A percentile compares a stretch with the other conserved stretches of the same genome.
Evolutionary conservation across 64 coral and sea anemone species (phyloP).

Genomic region (Astreopora myriophthalma): DNA sequence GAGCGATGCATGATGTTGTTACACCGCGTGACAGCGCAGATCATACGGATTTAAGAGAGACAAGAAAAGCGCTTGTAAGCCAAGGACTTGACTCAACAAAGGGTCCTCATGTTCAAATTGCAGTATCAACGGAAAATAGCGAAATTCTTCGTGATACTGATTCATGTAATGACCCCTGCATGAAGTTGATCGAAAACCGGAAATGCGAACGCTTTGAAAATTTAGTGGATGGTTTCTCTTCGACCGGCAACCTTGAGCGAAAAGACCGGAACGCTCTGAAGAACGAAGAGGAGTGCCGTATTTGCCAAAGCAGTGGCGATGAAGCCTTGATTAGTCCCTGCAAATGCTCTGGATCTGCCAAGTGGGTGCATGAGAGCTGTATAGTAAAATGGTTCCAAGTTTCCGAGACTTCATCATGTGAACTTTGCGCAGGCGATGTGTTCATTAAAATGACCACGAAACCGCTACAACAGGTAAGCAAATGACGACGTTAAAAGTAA

Average conservation of each 20-base stretch:
- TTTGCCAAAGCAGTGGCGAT: conserved; percentile 75
- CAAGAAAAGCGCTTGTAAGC: not conserved
- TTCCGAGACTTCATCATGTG: conserved; percentile 79
- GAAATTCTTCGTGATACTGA: not conserved
- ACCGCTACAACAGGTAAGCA: conserved; percentile 84
- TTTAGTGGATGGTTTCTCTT: not conserved
- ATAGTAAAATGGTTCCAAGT: conserved; percentile 89
- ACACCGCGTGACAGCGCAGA: not conserved
- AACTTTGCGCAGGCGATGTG: conserved; percentile 81
- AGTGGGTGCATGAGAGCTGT: conserved; percentile 93
- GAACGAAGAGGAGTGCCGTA: conserved; percentile 72
- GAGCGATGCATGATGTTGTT: not conserved
- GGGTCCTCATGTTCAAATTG: not conserved
- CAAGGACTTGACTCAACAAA: not conserved
- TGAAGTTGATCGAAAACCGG: not conserved
- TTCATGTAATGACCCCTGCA: not conserved
- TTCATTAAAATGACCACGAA: conserved; percentile 79
- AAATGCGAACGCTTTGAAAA: not conserved
- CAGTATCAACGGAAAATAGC: not conserved
- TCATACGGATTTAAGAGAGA: not conserved
- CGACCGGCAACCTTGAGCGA: not conserved
- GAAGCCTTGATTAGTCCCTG: conserved; percentile 84
- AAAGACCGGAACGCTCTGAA: not conserved
- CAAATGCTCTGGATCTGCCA: conserved; percentile 80
- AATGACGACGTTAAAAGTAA: not conserved